phyloP scores from a whole-genome alignment of 2,113 vertebrate genomes.

The Cyphomyrus plagiostoma region DNA sequence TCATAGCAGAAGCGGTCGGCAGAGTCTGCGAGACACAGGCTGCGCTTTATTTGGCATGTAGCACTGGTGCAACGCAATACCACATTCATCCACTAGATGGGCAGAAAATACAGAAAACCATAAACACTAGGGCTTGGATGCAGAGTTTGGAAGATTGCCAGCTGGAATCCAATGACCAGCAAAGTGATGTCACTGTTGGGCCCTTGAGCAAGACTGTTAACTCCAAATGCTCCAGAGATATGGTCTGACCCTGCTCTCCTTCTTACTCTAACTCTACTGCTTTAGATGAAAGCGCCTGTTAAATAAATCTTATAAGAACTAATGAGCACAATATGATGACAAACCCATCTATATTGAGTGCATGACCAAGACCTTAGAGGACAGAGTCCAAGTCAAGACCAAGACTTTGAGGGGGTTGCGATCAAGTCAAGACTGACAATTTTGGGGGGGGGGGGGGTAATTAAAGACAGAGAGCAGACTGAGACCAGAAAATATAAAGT shows the following conservation, averaged over 20 bases:
- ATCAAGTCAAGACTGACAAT: neutral
- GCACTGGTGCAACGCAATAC: neutral
- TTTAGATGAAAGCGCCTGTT: neutral
- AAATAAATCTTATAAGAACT: neutral
- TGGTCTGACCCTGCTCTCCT: neutral
- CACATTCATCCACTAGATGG: neutral
- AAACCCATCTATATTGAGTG: neutral
- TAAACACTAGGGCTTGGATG: neutral
- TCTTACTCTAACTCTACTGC: no score
- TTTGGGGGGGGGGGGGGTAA: neutral
- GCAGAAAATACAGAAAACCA: neutral
- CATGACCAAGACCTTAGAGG: neutral
- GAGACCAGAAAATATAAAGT: neutral
- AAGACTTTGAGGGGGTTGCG: neutral
- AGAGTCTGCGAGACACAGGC: conserved; percentile 59
- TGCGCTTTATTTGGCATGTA: neutral
- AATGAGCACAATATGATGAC: neutral
- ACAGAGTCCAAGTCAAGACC: neutral
- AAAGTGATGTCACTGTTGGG: neutral
- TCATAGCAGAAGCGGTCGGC: conserved; percentile 94
- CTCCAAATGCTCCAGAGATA: neutral
- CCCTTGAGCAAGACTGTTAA: neutral
- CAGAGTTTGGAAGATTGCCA: neutral
- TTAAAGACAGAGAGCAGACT: neutral
- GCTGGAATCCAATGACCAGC: neutral